Conservation (phyloP, 2,113 vertebrate species). For the Bombycilla garrulus region DNA sequence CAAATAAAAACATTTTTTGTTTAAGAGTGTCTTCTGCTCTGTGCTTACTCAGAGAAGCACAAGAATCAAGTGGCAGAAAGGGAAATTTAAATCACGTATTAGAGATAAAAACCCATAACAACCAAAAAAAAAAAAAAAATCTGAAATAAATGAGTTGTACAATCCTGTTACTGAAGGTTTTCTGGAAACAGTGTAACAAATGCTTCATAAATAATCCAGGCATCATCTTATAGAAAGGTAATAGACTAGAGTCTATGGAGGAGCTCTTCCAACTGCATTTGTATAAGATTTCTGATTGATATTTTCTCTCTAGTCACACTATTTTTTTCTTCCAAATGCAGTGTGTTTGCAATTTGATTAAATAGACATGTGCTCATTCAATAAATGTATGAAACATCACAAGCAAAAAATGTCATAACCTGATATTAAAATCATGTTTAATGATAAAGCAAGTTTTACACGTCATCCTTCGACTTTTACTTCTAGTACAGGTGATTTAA, state of each 20-base stretch:
- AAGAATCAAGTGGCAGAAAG: neutral
- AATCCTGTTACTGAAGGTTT: neutral
- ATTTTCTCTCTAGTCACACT: neutral
- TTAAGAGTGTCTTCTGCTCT: neutral
- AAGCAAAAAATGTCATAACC: neutral
- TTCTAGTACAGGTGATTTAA: neutral
- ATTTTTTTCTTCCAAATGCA: neutral
- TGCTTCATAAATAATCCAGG: neutral
- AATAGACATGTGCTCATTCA: neutral
- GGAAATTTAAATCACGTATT: neutral
- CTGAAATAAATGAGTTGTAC: neutral
- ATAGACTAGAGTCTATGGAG: neutral
- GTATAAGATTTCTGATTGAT: neutral
- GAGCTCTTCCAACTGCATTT: neutral
- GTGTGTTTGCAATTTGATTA: neutral
- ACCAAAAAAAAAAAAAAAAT: neutral
- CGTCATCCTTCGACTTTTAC: neutral
- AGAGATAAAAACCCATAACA: rapidly evolving
- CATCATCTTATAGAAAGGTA: neutral
- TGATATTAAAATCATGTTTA: neutral
- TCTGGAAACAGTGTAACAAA: neutral
- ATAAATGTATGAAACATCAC: neutral
- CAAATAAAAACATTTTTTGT: neutral
- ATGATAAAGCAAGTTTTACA: neutral
- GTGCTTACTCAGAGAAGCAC: neutral